Base-by-base conservation (phyloP, 2,888 invertebrate genomes). In the Elysia crispata region DNA sequence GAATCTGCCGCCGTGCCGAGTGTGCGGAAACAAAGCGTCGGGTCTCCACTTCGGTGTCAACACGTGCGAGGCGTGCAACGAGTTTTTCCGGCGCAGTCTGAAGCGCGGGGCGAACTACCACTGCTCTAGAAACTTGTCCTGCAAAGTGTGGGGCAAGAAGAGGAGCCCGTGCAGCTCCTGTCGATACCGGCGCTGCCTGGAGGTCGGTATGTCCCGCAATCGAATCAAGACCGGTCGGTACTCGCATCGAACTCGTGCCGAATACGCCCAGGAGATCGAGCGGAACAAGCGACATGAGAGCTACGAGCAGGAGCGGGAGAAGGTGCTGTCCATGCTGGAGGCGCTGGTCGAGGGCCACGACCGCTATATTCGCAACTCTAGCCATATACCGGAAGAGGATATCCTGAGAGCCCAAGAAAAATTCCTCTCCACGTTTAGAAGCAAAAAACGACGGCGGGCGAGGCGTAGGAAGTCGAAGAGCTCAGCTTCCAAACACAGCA, bases 171-270 rank as follows among this genome's bases (percentile, higher is more conserved):
- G 90, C 83, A 86, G 89, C 0, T 82, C 83, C 69, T 91, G 90
- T 81, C 82, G 90, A 60, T 90, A 87, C 81, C 85, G 88, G 64
- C 89, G 88, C 78, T 91, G 91, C 83, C 79, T 90, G 8, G 79
- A 82, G 28, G 85, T 89, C 25, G 91, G 91, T 20, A 91, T 91
- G 91, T 90, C 90, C n/a, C 89, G 90, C 84, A 85, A 87, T 78
- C 91, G 91, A 18, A 91, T 91, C 33, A 91, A 91, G 79, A 91
- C 90, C 0, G 91, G 91, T 8, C 82, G 91, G 30, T 91, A 91
- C 82, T 90, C 91, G 8, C 87, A 89, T 75, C 86, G 87, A 75
- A 91, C 90, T 80, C 83, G 89, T 49, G 89, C 91, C 8, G 82
- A 87, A 66, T 90, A 91, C 80, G 91, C 89, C 13, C 79, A 85